These are phyloP conservation scores for Thripadectes ignobilis DNA, from an alignment of 2,797 vertebrate genomes.

Conservation along the genomic window DNA sequence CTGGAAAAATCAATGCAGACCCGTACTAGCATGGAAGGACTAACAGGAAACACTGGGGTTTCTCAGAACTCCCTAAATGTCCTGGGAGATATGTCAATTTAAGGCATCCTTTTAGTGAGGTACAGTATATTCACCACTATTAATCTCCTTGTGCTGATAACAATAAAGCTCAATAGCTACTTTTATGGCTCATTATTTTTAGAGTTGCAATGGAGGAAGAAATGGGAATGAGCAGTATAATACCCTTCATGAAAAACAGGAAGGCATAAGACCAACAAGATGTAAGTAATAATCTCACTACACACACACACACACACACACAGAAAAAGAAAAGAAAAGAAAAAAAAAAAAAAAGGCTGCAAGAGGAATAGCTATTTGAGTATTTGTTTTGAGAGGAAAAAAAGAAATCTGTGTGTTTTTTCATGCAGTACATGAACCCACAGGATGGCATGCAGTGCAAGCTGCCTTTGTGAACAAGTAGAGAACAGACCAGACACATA, in stretches of 20 bases:
- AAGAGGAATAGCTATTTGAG: background rate
- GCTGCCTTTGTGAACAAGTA: background rate
- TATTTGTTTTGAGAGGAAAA: background rate
- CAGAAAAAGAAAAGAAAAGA: background rate
- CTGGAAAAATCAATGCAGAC: constrained; percentile 65
- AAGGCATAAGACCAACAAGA: background rate
- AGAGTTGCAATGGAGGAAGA: background rate
- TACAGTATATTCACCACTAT: constrained; percentile 19
- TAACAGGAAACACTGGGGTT: constrained; percentile 57
- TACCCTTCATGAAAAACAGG: background rate
- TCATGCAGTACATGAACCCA: background rate
- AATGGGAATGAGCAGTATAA: background rate
- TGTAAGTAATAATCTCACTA: background rate
- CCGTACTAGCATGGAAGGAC: background rate
- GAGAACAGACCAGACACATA: background rate
- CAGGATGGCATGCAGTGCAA: background rate
- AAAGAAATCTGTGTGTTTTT: background rate
- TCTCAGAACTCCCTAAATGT: constrained; percentile 54
- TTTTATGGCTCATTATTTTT: constrained; percentile 50
- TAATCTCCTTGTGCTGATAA: constrained; percentile 41
- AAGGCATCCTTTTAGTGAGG: constrained; percentile 33
- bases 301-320: too few relatives aligned
- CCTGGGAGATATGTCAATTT: constrained; percentile 41
- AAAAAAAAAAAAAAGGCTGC: background rate
- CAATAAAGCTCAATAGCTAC: constrained; percentile 26